Evolutionary conservation across 2,888 invertebrate species (phyloP).

Genomic region (Copidosoma aretas): DNA sequence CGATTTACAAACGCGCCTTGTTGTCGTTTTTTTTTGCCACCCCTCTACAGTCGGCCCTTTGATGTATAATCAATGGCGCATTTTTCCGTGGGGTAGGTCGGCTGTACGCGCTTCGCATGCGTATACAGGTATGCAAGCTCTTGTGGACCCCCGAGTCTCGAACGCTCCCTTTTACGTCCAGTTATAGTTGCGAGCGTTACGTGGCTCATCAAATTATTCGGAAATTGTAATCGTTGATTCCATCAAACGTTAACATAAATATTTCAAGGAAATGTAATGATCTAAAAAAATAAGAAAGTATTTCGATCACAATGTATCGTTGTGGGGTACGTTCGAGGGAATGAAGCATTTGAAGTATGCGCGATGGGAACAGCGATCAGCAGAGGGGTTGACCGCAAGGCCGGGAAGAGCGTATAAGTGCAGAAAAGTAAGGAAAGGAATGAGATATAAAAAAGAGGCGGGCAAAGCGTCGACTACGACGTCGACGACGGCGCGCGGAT

Average conservation of each 20-base stretch:
- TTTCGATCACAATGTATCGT: background rate
- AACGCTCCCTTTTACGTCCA: no score
- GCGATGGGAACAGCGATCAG: conserved; percentile 9
- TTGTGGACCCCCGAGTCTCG: background rate
- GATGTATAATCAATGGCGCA: conserved; percentile 62
- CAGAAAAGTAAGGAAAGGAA: conserved; percentile 22
- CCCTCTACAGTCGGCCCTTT: conserved; percentile 52
- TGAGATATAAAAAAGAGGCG: conserved; percentile 23
- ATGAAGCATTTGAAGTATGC: conserved; percentile 22
- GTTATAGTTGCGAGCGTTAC: no score
- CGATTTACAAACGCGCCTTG: background rate
- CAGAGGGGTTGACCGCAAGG: conserved; percentile 9
- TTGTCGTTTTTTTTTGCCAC: background rate
- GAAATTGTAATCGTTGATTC: no score
- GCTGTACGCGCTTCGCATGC: conserved; percentile 44
- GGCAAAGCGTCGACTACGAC: no score
- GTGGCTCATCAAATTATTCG: no score
- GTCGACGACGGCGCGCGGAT: conserved; percentile 31
- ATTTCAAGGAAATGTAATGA: no score
- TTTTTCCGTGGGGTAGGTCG: conserved; percentile 57
- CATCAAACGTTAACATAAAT: no score
- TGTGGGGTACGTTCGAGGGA: background rate
- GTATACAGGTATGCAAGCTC: conserved; percentile 29
- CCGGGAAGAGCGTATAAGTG: background rate
- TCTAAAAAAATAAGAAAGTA: no score